Evolutionary conservation across 2,888 invertebrate genomes (phyloP).

Genomic region (Yponomeuta malinellus): DNA sequence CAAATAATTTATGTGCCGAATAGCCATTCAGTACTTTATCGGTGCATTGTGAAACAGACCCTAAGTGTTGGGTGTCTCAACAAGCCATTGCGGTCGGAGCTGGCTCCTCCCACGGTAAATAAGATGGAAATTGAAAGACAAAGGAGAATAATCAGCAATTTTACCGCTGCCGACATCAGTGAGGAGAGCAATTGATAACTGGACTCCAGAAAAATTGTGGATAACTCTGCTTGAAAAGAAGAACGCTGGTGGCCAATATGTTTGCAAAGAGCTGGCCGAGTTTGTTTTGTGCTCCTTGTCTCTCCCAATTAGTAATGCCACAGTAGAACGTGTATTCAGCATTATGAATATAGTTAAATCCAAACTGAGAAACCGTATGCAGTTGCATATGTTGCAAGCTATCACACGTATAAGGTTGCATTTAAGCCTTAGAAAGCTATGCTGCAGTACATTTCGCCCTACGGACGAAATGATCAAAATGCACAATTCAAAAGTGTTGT

Average conservation of each 20-base stretch:
- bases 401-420: slow-evolving; percentile 11
- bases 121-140: slow-evolving; percentile 16
- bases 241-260: slow-evolving; percentile 11
- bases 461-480: slow-evolving; percentile 15
- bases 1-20: no score
- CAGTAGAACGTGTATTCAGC: slow-evolving; percentile 12
- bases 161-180: slow-evolving; percentile 16
- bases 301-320: slow-evolving; percentile 5
- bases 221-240: slow-evolving; percentile 13
- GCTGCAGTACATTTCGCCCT: slow-evolving; percentile 16
- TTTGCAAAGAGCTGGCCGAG: slow-evolving; percentile 5
- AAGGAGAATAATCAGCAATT: slow-evolving; percentile 15
- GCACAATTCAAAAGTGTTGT: slow-evolving; percentile 7
- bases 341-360: slow-evolving; percentile 13
- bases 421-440: slow-evolving; percentile 10
- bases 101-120: slow-evolving; percentile 16
- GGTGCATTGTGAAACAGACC: no score
- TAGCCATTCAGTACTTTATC: no score
- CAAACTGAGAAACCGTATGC: slow-evolving; percentile 12
- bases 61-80: no score
- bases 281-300: slow-evolving; percentile 4
- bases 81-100: slow-evolving; percentile 14
- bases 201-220: slow-evolving; percentile 13
- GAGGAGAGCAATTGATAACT: slow-evolving; percentile 4
- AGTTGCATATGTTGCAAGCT: slow-evolving; percentile 15